Percentiles rank a stretch among this genome's conserved stretches.
Conservation (phyloP, 1,140 invertebrate genomes). For the Bombyx mori region ASM3026992v2 NC_085110.1:603001-603500, state of each 20-base stretch:
- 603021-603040: slow-evolving; percentile 48
- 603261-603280: not conserved
- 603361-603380: slow-evolving; percentile 32
- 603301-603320: slow-evolving; percentile 27
- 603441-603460: not conserved
- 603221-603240: no score
- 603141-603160: no score
- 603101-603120: no score
- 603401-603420: slow-evolving; percentile 50
- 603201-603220: no score
- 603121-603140: no score
- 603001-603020: slow-evolving; percentile 47
- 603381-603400: slow-evolving; percentile 33
- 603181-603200: no score
- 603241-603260: no score
- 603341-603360: slow-evolving; percentile 27
- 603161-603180: no score
- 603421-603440: slow-evolving; percentile 30
- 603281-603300: slow-evolving; percentile 26
- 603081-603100: no score
- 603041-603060: slow-evolving; percentile 25
- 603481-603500: not conserved
- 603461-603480: not conserved
- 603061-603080: no score
- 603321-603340: slow-evolving; percentile 23